Conservation (phyloP, 2,888 invertebrate species). For the Sesia bembeciformis region DNA sequence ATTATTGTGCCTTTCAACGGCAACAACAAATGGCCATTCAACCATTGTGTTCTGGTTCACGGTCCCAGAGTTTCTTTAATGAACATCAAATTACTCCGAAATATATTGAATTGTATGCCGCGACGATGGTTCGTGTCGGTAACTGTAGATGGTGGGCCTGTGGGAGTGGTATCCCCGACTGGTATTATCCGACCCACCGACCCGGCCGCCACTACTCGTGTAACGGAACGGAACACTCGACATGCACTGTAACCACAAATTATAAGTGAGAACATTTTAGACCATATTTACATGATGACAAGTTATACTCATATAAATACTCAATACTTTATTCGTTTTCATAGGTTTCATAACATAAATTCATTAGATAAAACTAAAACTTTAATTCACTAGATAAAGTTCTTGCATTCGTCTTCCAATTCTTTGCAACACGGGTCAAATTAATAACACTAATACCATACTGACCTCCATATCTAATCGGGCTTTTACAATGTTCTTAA, state of each 20-base stretch:
- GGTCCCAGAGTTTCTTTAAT: slow-evolving; percentile 72
- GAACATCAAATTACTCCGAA: slow-evolving; percentile 73
- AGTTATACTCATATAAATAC: slow-evolving; percentile 14
- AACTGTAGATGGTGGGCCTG: slow-evolving; percentile 47
- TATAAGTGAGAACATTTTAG: slow-evolving; percentile 72
- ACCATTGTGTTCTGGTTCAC: slow-evolving; percentile 74
- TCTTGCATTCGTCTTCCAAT: no score
- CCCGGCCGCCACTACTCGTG: slow-evolving; percentile 51
- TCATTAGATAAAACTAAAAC: no score
- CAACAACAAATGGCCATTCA: slow-evolving; percentile 71
- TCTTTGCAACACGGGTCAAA: no score
- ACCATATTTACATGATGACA: slow-evolving; percentile 55
- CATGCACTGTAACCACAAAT: slow-evolving; percentile 72
- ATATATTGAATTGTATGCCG: slow-evolving; percentile 71
- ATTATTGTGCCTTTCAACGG: slow-evolving; percentile 69
- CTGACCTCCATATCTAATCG: no score
- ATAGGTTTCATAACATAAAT: no score
- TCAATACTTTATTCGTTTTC: no score
- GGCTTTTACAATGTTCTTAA: no score
- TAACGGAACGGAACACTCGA: slow-evolving; percentile 69
- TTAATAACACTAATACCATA: no score
- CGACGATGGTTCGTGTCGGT: slow-evolving; percentile 65
- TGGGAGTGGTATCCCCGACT: slow-evolving; percentile 36
- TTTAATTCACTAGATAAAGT: no score
- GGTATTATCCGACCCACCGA: slow-evolving; percentile 52